phyloP scores from a whole-genome alignment of 2,888 invertebrate genomes.

The Heliconius sara region DNA sequence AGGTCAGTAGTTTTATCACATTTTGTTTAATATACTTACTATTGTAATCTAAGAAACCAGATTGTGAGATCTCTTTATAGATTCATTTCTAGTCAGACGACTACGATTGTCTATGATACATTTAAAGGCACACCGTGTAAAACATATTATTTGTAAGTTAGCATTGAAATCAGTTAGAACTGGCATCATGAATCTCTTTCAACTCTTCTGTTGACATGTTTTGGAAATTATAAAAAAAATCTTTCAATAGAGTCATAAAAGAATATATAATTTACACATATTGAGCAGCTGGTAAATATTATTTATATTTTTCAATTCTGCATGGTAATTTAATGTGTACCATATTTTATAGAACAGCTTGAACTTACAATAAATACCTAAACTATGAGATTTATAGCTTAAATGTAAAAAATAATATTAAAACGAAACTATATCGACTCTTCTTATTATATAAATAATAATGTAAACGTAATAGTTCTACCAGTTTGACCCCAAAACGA shows the following conservation, averaged over 20 bases:
- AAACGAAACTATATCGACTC: constrained; percentile 29
- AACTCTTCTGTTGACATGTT: constrained; percentile 36
- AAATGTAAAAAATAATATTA: constrained; percentile 28
- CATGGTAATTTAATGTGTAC: constrained; percentile 21
- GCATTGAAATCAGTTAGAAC: constrained; percentile 49
- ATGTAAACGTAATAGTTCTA: constrained; percentile 31
- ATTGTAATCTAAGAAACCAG: constrained; percentile 64
- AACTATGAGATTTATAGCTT: constrained; percentile 25
- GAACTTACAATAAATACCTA: constrained; percentile 24
- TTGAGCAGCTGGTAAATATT: background rate
- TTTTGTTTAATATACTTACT: constrained; percentile 64
- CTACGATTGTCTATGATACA: constrained; percentile 76
- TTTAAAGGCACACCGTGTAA: constrained; percentile 44
- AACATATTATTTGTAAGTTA: constrained; percentile 54
- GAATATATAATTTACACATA: background rate
- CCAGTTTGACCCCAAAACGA: constrained; percentile 54
- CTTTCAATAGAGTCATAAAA: background rate
- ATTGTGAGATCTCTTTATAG: constrained; percentile 71
- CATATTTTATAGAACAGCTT: constrained; percentile 28
- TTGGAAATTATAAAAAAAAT: background rate
- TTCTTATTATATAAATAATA: constrained; percentile 35
- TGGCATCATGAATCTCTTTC: constrained; percentile 43
- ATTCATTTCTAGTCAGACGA: constrained; percentile 81
- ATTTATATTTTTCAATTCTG: background rate
- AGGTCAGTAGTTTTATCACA: constrained; percentile 77